A percentile compares a stretch with the other conserved stretches of the same genome.
Evolutionary conservation across 1,140 invertebrate species (phyloP).

Genomic region (Fopius arisanus): DNA sequence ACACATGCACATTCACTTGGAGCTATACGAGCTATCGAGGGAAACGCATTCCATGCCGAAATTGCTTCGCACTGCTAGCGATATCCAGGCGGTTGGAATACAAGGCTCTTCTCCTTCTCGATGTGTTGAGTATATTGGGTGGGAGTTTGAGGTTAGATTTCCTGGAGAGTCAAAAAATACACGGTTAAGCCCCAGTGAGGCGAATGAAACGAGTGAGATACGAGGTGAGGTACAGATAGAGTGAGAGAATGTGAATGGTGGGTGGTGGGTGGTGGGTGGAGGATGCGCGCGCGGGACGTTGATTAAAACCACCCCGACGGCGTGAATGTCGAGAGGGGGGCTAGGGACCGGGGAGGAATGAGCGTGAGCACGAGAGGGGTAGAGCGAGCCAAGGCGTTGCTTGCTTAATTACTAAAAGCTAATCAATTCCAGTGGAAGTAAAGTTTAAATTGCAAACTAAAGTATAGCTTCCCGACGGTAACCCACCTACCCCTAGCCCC

Average conservation of each 20-base stretch:
- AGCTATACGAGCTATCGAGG: slow-evolving; percentile 52
- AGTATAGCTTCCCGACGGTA: slow-evolving; percentile 59
- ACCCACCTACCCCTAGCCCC: not conserved
- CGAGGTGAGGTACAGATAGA: slow-evolving; percentile 24
- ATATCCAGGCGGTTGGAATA: slow-evolving; percentile 23
- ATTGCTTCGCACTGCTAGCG: slow-evolving; percentile 56
- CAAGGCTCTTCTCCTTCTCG: slow-evolving; percentile 8
- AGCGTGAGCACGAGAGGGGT: slow-evolving; percentile 38
- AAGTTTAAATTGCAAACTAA: slow-evolving; percentile 68
- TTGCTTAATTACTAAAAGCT: slow-evolving; percentile 67
- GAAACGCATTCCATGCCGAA: slow-evolving; percentile 63
- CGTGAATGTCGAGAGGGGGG: slow-evolving; percentile 25
- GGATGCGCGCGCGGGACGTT: slow-evolving; percentile 48
- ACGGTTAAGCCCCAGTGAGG: slow-evolving; percentile 4
- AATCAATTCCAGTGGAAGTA: slow-evolving; percentile 67
- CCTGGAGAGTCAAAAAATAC: slow-evolving; percentile 51
- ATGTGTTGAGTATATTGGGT: not conserved
- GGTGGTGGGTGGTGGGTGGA: not conserved
- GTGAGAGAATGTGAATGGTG: slow-evolving; percentile 22
- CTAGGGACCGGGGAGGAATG: not conserved
- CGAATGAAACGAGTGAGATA: not conserved
- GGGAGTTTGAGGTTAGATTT: slow-evolving; percentile 52
- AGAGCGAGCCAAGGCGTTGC: slow-evolving; percentile 56
- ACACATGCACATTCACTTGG: slow-evolving; percentile 9
- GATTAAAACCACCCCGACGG: slow-evolving; percentile 58